A percentile compares a stretch with the other conserved stretches of the same genome.
Evolutionary conservation across 2,113 vertebrate genomes (phyloP).

Genomic region (Oriolus oriolus): DNA sequence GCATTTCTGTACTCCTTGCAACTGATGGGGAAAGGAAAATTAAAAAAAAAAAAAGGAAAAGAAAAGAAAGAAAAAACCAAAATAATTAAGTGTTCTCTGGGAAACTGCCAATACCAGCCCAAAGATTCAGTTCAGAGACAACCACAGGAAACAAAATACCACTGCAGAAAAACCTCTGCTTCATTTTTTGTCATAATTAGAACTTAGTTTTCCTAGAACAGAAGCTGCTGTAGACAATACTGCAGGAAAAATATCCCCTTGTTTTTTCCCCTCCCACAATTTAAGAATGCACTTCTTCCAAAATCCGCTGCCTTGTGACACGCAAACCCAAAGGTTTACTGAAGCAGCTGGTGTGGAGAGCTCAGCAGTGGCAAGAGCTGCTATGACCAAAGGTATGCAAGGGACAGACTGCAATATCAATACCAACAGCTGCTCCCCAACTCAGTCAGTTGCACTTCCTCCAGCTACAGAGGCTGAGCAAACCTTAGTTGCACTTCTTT

Average conservation of each 20-base stretch:
- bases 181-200: background rate
- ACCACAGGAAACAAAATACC: background rate
- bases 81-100: background rate
- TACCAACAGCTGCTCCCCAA: background rate
- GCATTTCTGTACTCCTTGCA: constrained; percentile 97
- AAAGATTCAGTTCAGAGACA: background rate
- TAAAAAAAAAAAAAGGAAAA: too few species aligned
- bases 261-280: background rate
- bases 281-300: background rate
- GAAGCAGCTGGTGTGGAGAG: background rate
- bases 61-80: background rate
- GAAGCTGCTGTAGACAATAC: background rate
- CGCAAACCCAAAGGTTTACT: background rate
- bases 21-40: constrained; percentile 61
- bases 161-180: background rate
- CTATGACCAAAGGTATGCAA: background rate
- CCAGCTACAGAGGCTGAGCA: background rate
- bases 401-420: background rate
- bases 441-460: background rate
- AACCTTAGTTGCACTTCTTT: background rate
- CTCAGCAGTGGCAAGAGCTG: background rate
- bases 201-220: background rate
- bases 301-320: background rate
- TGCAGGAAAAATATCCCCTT: background rate
- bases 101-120: background rate